Evolutionary conservation across 2,888 invertebrate genomes (phyloP).

Genomic region (Plebejus melissa): DNA sequence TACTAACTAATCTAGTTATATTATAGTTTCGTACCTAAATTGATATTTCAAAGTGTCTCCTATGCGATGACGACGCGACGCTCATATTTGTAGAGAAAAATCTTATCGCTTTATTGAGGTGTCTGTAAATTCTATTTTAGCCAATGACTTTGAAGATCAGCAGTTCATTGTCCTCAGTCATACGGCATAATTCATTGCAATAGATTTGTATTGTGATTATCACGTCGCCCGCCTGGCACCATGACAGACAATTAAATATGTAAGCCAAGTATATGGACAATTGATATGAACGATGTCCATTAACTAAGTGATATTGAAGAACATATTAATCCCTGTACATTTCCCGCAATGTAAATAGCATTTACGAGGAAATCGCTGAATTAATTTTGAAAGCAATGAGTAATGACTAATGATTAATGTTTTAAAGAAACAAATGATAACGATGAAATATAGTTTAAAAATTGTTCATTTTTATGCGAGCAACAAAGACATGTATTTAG

Average conservation of each 20-base stretch:
- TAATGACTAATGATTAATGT: too few species aligned
- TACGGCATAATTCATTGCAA: conserved; percentile 24
- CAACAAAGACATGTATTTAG: neutral
- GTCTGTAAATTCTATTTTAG: conserved; percentile 19
- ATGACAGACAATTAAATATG: conserved; percentile 27
- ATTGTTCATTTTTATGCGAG: neutral
- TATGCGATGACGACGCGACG: too few species aligned
- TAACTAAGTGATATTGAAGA: conserved; percentile 26
- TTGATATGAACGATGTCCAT: conserved; percentile 23
- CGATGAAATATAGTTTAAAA: conserved; percentile 10
- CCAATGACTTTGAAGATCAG: conserved; percentile 21
- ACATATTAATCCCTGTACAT: conserved; percentile 10
- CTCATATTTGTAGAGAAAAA: neutral
- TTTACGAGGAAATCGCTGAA: neutral
- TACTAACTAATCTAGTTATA: too few species aligned
- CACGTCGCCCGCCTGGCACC: conserved; percentile 20
- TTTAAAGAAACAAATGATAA: conserved; percentile 14
- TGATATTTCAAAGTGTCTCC: neutral
- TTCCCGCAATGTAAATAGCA: neutral
- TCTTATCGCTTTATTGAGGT: conserved; percentile 13
- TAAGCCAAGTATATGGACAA: conserved; percentile 25
- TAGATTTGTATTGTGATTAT: conserved; percentile 26
- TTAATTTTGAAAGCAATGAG: neutral
- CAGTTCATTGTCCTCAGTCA: conserved; percentile 18
- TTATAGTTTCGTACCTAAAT: neutral